Evolutionary conservation across 2,888 invertebrate species (phyloP), one percentile per base, ranked within the genome.

Genomic region (Priocnemis perturbator): DNA sequence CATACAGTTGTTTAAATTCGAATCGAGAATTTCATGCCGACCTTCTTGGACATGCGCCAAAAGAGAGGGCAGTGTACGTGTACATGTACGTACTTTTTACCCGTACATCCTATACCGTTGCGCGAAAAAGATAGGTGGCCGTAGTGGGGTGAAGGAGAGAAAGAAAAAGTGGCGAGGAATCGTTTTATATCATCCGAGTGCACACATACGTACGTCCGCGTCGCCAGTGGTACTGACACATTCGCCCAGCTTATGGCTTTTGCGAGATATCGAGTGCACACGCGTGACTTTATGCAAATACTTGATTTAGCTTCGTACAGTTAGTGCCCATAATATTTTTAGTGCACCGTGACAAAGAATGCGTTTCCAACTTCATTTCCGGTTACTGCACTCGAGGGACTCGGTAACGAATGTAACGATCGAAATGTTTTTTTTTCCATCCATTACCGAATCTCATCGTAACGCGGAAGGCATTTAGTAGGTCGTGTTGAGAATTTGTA

Each of bases 11-110:
- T 78, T 68, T 60, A 73, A 78, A 76, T 78, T 77, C 71, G 63
- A 69, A 76, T 73, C 57, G 64, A 65, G 66, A 69, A 79, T 78
- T 73, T 77, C 75, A 72, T 67, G 71, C 73, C 64, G 66, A 70
- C 69, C 69, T 62, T 47, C 67, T 70, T 79, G 81, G 82, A 73
- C 57, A 20, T 11, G 59, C 63, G 80, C 83, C 82, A 83, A 67
- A 76, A 71, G 59, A 70, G 78, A 77, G 70, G 65, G 67, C 70
- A 70, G 69, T 74, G 19, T 19, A 50, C 26, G 47, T 71, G 21
- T 45, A 37, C 45, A 45, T 52, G 45, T 23, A 23, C 59, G 37
- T 11, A 9, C 37, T 44, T 58, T 44, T 64, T 44, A 11, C 37
- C 7, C 4, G 11, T 37, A 26, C 26, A 9, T 37, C 37, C 37